These are phyloP conservation scores for Hydraecia micacea DNA, from an alignment of 2,888 invertebrate genomes.

Conservation along the genomic window DNA sequence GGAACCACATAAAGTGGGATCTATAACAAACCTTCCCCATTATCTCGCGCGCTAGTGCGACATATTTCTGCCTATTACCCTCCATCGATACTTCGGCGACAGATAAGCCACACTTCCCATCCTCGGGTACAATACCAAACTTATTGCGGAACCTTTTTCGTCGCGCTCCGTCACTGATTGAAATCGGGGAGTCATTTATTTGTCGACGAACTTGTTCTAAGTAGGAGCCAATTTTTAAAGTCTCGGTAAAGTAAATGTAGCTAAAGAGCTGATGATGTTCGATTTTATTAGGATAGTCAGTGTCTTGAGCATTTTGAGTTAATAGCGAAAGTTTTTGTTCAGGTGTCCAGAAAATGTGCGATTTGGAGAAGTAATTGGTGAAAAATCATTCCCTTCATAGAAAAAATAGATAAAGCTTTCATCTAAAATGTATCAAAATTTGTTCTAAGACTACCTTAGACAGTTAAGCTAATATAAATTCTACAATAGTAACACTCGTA, in stretches of 20 bases:
- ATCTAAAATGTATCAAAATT: not conserved
- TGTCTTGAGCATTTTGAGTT: not conserved
- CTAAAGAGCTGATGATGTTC: not conserved
- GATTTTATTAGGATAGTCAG: not conserved
- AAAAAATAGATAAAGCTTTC: not conserved
- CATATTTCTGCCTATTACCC: conserved; percentile 11
- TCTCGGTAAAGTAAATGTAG: conserved; percentile 10
- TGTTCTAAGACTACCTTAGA: not conserved
- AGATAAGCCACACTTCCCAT: conserved; percentile 44
- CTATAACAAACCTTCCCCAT: not conserved
- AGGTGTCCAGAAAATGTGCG: not conserved
- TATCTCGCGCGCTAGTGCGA: not conserved
- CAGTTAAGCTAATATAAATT: not conserved
- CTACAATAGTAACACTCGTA: not conserved
- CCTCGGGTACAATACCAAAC: conserved; percentile 34
- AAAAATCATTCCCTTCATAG: not conserved
- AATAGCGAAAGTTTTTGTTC: not conserved
- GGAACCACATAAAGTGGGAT: not conserved
- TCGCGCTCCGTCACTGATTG: conserved; percentile 26
- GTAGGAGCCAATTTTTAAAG: conserved; percentile 4
- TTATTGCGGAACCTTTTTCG: conserved; percentile 42
- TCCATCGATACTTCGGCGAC: conserved; percentile 19
- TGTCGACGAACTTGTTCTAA: conserved; percentile 34
- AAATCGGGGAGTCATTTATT: conserved; percentile 42
- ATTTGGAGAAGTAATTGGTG: not conserved